Conservation (phyloP, 2,113 vertebrate genomes). For the Amphilophus citrinellus region DNA sequence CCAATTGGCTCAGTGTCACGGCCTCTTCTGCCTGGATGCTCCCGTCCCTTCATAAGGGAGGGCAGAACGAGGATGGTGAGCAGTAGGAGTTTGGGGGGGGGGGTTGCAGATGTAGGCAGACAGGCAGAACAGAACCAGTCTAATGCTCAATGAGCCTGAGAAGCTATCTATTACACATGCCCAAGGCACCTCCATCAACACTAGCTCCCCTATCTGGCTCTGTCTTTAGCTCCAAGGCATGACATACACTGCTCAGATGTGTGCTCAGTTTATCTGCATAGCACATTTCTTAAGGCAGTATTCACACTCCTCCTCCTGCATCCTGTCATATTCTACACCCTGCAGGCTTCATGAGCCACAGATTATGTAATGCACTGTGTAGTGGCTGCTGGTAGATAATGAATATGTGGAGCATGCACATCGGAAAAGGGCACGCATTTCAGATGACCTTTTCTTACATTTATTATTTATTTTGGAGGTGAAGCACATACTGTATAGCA, state of each 20-base stretch:
- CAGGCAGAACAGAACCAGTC: slow-evolving; percentile 49
- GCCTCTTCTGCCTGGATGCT: slow-evolving; percentile 51
- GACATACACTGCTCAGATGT: slow-evolving; percentile 14
- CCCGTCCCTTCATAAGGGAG: not conserved
- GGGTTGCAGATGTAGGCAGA: slow-evolving; percentile 19
- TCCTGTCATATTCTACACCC: slow-evolving; percentile 29
- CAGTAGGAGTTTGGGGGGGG: not conserved
- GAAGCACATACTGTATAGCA: not conserved
- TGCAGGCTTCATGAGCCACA: not conserved
- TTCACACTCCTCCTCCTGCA: slow-evolving; percentile 23
- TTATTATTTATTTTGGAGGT: not conserved
- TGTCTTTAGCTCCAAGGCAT: slow-evolving; percentile 34
- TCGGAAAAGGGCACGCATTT: not conserved
- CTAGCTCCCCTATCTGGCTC: slow-evolving; percentile 34
- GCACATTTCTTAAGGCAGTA: slow-evolving; percentile 35
- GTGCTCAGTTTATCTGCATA: slow-evolving; percentile 24
- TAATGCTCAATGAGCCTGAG: slow-evolving; percentile 63
- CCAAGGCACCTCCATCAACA: slow-evolving; percentile 49
- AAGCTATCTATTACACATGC: slow-evolving; percentile 64
- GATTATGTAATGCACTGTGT: slow-evolving; percentile 26
- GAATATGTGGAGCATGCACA: not conserved
- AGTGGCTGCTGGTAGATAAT: slow-evolving; percentile 6
- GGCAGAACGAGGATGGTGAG: slow-evolving; percentile 24
- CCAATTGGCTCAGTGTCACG: slow-evolving; percentile 48
- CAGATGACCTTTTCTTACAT: slow-evolving; percentile 5